phyloP scores from a whole-genome alignment of 1,140 invertebrate genomes.

The Neodiprion pinetum region DNA sequence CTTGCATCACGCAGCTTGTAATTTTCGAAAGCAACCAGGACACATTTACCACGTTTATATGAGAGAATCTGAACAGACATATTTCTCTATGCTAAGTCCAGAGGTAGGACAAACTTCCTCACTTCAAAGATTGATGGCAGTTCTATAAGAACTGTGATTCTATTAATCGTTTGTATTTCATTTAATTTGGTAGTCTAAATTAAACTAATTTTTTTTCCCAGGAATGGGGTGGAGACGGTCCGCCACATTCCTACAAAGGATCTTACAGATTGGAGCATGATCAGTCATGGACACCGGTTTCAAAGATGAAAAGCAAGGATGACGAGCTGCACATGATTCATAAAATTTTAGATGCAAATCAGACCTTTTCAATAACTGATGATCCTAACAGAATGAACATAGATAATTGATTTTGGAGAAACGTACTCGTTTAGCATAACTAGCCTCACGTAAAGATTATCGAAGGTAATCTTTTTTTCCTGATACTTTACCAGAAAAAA shows the following conservation, averaged over 20 bases:
- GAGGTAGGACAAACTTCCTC: slow-evolving; percentile 58
- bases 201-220: slow-evolving; percentile 43
- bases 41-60: slow-evolving; percentile 76
- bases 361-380: slow-evolving; percentile 22
- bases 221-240: slow-evolving; percentile 69
- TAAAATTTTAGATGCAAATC: slow-evolving; percentile 35
- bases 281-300: slow-evolving; percentile 71
- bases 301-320: slow-evolving; percentile 50
- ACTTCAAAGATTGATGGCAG: not conserved
- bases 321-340: slow-evolving; percentile 39
- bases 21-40: slow-evolving; percentile 76
- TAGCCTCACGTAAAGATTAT: too few relatives aligned
- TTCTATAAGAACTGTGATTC: not conserved
- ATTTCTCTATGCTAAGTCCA: slow-evolving; percentile 78
- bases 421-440: too few relatives aligned
- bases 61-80: slow-evolving; percentile 67
- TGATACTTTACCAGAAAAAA: too few relatives aligned
- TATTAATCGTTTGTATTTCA: too few relatives aligned
- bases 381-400: slow-evolving; percentile 27
- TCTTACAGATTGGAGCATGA: slow-evolving; percentile 74
- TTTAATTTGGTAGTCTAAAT: not conserved
- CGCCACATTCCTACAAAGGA: slow-evolving; percentile 69
- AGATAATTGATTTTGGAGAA: slow-evolving; percentile 13
- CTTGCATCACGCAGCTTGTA: slow-evolving; percentile 74
- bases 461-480: too few relatives aligned